Evolutionary conservation across 2,888 invertebrate species (phyloP).

Genomic region (Trimorus sp.): DNA sequence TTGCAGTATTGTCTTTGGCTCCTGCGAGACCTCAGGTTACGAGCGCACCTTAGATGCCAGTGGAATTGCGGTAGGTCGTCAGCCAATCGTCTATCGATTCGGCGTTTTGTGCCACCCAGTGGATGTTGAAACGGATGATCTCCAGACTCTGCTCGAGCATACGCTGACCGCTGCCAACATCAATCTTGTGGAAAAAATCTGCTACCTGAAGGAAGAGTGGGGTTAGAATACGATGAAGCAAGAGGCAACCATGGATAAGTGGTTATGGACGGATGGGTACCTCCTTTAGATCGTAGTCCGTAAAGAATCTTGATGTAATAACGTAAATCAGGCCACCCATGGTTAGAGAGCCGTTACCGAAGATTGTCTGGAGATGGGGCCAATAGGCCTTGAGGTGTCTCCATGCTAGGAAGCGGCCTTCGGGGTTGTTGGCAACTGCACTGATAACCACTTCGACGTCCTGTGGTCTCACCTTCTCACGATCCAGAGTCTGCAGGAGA

Average conservation of each 20-base stretch:
- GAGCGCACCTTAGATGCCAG: constrained; percentile 56
- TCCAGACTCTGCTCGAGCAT: constrained; percentile 90
- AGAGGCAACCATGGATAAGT: too few relatives aligned
- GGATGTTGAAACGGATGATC: constrained; percentile 90
- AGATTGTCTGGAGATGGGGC: constrained; percentile 85
- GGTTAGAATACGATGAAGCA: not conserved
- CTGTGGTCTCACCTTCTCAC: constrained; percentile 86
- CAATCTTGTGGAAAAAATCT: constrained; percentile 83
- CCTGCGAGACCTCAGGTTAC: not conserved
- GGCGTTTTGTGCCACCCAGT: constrained; percentile 87
- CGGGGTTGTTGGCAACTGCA: constrained; percentile 88
- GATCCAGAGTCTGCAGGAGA: constrained; percentile 88
- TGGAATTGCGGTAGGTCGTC: constrained; percentile 75
- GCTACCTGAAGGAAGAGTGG: constrained; percentile 82
- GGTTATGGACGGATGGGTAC: constrained; percentile 78
- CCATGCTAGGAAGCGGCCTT: constrained; percentile 88
- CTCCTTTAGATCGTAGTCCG: constrained; percentile 89
- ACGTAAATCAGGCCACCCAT: constrained; percentile 86
- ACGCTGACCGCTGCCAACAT: constrained; percentile 84
- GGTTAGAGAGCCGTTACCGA: constrained; percentile 85
- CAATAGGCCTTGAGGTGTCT: constrained; percentile 88
- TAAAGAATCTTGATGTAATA: constrained; percentile 86
- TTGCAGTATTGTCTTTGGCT: constrained; percentile 41
- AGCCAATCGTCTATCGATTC: constrained; percentile 84
- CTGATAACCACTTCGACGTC: constrained; percentile 88